phyloP scores from a whole-genome alignment of 1,140 invertebrate species.

The Mycetomoellerius zeteki region DNA sequence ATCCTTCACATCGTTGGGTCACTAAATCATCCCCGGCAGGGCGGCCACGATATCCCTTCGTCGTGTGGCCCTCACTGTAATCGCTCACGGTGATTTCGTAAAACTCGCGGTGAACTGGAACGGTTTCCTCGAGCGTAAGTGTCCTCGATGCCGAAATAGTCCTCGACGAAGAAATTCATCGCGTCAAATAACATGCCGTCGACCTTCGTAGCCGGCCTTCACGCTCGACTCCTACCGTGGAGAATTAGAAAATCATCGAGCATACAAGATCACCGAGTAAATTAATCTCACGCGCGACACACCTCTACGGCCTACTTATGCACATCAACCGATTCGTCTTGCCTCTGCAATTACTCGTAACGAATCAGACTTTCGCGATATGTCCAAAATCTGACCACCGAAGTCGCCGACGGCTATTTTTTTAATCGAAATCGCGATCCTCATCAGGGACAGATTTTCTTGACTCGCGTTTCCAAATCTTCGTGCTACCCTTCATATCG shows the following conservation, averaged over 20 bases:
- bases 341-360: background rate
- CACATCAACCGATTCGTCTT: constrained; percentile 18
- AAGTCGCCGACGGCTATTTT: background rate
- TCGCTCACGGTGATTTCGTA: constrained; percentile 59
- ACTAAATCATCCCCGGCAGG: constrained; percentile 70
- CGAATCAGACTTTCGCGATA: background rate
- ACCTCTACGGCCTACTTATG: background rate
- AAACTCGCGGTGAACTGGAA: constrained; percentile 62
- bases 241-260: constrained; percentile 44
- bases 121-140: background rate
- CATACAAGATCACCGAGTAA: constrained; percentile 14
- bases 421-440: background rate
- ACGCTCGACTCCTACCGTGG: constrained; percentile 22
- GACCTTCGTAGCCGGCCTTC: constrained; percentile 34
- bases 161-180: constrained; percentile 18
- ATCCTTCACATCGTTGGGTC: constrained; percentile 70
- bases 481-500: background rate
- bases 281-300: constrained; percentile 41
- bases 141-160: background rate
- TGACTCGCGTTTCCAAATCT: background rate
- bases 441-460: background rate
- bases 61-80: constrained; percentile 33
- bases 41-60: constrained; percentile 48
- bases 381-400: background rate
- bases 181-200: background rate